Base-by-base conservation (phyloP, 2,888 invertebrate genomes). In the Oscheius sp. region DNA sequence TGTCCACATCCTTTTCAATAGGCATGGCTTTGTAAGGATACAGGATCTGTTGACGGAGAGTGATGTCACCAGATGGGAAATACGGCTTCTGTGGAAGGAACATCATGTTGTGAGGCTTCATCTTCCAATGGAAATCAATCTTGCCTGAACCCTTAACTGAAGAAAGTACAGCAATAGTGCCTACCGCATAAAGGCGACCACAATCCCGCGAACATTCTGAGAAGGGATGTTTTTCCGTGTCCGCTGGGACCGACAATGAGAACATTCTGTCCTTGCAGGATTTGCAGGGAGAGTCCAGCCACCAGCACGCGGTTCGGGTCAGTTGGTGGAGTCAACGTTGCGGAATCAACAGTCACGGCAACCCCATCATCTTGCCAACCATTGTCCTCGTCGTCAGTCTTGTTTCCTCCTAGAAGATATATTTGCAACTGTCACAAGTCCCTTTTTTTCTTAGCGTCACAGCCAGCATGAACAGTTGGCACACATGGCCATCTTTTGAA, bases 201-300 rank as follows among this genome's bases (percentile, higher is more conserved):
- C 33, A 99, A 91, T 0, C 96, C 96, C 62, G 94, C 94, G 70
- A 99, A 92, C 79, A 97, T 94, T 70, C 98, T 93, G 91, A 99
- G 95, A 82, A 99, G 90, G 0, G 93, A 93, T 59, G 93, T 94
- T 89, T 96, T 96, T 2, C 96, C 96, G 90, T 96, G 96, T 11
- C 98, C 97, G 89, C 97, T 97, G 13, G 96, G 96, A 0, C 99
- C 92, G 1, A 96, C 96, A 81, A 99, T 95, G 57, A 99, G 92
- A 62, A 98, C 79, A 77, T 91, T 91, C 48, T 89, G 86, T 1
- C 91, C 91, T 50, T 89, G 86, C 32, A 86, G 85, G 60, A 92
- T 86, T 75, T 90, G 86, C 50, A 92, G 85, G 47, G 87, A 90
- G 63, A 92, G 83, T 84, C 90, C 91, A 90, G 83, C 53, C 29